Evolutionary conservation across 2,888 invertebrate genomes (phyloP).

Genomic region (Lasioglossum lativentre): DNA sequence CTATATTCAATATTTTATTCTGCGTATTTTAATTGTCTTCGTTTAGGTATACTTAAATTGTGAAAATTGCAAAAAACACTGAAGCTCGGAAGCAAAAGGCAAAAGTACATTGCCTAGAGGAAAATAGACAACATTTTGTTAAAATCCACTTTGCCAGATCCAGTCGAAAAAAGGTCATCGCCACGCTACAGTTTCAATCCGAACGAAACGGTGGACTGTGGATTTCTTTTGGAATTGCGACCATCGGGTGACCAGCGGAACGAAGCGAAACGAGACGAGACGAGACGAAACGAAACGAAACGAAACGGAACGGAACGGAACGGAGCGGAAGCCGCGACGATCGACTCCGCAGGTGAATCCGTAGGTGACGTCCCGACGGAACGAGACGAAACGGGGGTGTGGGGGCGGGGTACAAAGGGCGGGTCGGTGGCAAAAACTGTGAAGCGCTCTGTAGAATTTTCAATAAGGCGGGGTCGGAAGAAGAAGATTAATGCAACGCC

Average conservation of each 20-base stretch:
- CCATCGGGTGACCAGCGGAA: background rate
- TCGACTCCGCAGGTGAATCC: conserved; percentile 52
- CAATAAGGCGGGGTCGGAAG: conserved; percentile 80
- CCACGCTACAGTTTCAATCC: background rate
- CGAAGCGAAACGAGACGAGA: conserved; percentile 31
- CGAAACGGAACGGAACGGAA: conserved; percentile 17
- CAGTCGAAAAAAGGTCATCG: background rate
- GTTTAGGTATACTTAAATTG: too few relatives aligned
- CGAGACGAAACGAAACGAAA: background rate
- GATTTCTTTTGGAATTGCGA: conserved; percentile 1
- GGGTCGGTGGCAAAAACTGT: conserved; percentile 72
- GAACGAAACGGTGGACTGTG: background rate
- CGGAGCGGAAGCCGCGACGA: conserved; percentile 45
- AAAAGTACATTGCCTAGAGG: background rate
- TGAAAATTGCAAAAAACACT: background rate
- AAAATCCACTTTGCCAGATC: background rate
- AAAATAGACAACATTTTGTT: background rate
- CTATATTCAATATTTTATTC: background rate
- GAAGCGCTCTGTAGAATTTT: conserved; percentile 81
- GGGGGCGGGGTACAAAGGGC: conserved; percentile 67
- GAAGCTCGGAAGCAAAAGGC: background rate
- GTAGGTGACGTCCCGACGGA: conserved; percentile 50
- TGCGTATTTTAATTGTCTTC: too few relatives aligned
- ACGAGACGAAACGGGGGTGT: conserved; percentile 20
- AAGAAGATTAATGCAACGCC: conserved; percentile 82